A percentile compares a stretch with the other conserved stretches of the same genome.
These are phyloP conservation scores for Apocrypta bakeri DNA, from an alignment of 1,140 invertebrate genomes.

Conservation along the genomic window DNA sequence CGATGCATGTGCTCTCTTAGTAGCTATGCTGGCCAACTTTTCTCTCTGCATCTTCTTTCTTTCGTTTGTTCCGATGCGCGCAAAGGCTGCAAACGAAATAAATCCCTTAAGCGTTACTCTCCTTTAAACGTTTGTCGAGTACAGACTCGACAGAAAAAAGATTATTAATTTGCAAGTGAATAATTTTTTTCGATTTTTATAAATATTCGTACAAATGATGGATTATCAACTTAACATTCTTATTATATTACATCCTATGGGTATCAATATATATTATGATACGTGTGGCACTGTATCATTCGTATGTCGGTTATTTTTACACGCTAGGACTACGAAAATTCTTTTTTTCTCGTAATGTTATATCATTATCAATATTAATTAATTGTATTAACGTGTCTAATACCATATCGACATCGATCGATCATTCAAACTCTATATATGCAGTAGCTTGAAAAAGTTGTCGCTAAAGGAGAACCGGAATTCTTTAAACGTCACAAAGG, in stretches of 20 bases:
- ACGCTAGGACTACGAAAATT: not conserved
- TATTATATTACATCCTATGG: too few species aligned
- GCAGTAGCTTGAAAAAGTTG: not conserved
- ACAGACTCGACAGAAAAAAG: not conserved
- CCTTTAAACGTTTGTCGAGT: too few species aligned
- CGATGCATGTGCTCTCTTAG: slow-evolving; percentile 64
- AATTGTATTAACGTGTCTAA: slow-evolving; percentile 14
- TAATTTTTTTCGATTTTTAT: too few species aligned
- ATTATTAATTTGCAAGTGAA: not conserved
- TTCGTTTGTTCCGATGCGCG: slow-evolving; percentile 45
- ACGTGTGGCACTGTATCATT: not conserved
- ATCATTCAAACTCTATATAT: slow-evolving; percentile 21
- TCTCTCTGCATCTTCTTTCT: slow-evolving; percentile 43
- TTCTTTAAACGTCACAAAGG: slow-evolving; percentile 17
- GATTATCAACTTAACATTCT: too few species aligned
- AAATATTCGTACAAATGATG: too few species aligned
- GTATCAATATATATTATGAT: not conserved
- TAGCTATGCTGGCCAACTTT: slow-evolving; percentile 65
- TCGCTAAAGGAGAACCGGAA: slow-evolving; percentile 14
- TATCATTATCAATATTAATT: slow-evolving; percentile 6
- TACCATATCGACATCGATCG: not conserved
- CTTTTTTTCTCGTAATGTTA: not conserved
- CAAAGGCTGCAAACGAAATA: too few species aligned
- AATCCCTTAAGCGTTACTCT: slow-evolving; percentile 9
- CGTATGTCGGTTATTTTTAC: not conserved